Conservation (phyloP, 2,888 invertebrate genomes). For the Coecobrya sp. region DNA sequence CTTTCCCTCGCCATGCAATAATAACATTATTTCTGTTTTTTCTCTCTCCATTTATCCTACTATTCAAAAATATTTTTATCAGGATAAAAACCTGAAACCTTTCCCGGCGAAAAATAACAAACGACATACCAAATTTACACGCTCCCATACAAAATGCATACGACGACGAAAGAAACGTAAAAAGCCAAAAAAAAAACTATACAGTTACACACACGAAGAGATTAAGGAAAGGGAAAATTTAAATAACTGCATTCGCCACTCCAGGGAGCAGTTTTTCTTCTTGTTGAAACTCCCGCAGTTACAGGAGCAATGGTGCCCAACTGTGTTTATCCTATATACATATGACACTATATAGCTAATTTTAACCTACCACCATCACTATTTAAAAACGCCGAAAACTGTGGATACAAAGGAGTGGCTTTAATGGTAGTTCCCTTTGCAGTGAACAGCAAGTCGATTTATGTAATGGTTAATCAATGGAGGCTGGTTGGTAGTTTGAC, state of each 20-base stretch:
- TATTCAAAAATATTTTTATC: slow-evolving; percentile 33
- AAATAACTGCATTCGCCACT: slow-evolving; percentile 58
- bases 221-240: slow-evolving; percentile 37
- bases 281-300: background rate
- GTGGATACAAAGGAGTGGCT: background rate
- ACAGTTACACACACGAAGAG: slow-evolving; percentile 23
- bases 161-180: background rate
- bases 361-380: slow-evolving; percentile 28
- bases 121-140: slow-evolving; percentile 43
- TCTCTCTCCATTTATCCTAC: background rate
- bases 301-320: background rate
- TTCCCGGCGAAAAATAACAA: slow-evolving; percentile 11
- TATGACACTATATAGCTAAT: slow-evolving; percentile 11
- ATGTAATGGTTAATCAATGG: slow-evolving; percentile 67
- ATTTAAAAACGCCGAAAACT: background rate
- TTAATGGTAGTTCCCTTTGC: background rate
- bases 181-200: background rate
- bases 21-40: slow-evolving; percentile 5
- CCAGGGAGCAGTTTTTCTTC: slow-evolving; percentile 61
- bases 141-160: slow-evolving; percentile 29
- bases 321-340: background rate
- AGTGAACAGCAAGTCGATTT: slow-evolving; percentile 45
- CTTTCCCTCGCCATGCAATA: background rate
- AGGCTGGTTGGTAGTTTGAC: slow-evolving; percentile 25
- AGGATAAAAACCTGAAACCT: background rate